Percentiles rank a stretch among this genome's conserved stretches.
These are phyloP conservation scores for Microdon myrmicae DNA, from an alignment of 2,888 invertebrate genomes.

Conservation along the genomic window DNA sequence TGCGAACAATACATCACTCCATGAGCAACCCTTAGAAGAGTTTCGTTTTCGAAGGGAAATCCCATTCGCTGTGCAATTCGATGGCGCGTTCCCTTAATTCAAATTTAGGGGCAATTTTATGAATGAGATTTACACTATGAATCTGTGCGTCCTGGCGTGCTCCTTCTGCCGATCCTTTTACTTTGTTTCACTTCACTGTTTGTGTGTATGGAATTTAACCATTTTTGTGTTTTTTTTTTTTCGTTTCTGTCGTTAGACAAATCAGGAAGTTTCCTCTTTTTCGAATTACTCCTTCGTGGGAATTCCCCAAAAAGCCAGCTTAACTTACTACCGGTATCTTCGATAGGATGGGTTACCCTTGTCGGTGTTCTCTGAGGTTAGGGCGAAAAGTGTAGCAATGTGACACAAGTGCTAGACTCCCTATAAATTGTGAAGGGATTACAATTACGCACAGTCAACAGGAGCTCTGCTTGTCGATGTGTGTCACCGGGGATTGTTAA, in stretches of 20 bases:
- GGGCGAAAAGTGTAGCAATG: slow-evolving; percentile 36
- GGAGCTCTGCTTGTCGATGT: slow-evolving; percentile 40
- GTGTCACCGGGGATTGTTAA: slow-evolving; percentile 24
- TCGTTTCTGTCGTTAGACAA: slow-evolving; percentile 7
- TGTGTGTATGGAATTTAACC: too few relatives aligned
- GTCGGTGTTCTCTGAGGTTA: slow-evolving; percentile 35
- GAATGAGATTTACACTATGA: slow-evolving; percentile 36
- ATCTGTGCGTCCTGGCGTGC: background rate
- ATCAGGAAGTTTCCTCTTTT: slow-evolving; percentile 16
- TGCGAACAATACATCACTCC: slow-evolving; percentile 21
- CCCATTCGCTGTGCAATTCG: slow-evolving; percentile 33
- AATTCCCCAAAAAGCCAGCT: slow-evolving; percentile 44
- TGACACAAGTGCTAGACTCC: slow-evolving; percentile 33
- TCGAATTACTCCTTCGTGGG: slow-evolving; percentile 20
- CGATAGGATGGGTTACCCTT: slow-evolving; percentile 41
- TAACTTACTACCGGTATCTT: slow-evolving; percentile 13
- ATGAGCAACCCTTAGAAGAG: slow-evolving; percentile 43
- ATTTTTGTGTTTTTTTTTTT: slow-evolving; percentile 18
- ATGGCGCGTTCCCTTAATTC: slow-evolving; percentile 10
- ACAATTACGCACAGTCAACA: slow-evolving; percentile 47
- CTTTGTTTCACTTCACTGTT: slow-evolving; percentile 34
- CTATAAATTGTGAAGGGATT: slow-evolving; percentile 30
- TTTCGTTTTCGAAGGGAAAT: slow-evolving; percentile 23
- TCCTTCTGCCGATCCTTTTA: slow-evolving; percentile 28
- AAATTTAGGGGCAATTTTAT: slow-evolving; percentile 46